Evolutionary conservation across 2,888 invertebrate genomes (phyloP), one percentile per base, ranked within the genome.

Genomic region (Dasypolia templi): DNA sequence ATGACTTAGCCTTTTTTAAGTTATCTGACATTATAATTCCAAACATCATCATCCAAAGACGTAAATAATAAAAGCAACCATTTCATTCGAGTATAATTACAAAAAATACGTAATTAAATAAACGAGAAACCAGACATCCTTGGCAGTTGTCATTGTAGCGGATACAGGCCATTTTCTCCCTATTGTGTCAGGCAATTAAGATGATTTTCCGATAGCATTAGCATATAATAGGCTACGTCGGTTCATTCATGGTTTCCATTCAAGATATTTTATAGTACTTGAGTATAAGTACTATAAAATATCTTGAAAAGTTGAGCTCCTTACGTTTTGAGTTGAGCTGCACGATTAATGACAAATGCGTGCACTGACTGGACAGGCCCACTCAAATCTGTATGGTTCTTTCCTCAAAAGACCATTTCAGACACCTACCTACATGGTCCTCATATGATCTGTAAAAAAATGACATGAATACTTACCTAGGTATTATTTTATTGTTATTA

Each of bases 151-250:
- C 88, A 85, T 85, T 62, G 67, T 53, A 61, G 85, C 94, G 95
- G 95, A 95, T 92, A 89, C 90, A 84, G 90, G 76, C 92, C 87
- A 94, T 95, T 95, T 93, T 89, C 90, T 86, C 89, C 91, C 89
- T 91, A 93, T 94, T 94, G 93, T 88, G 73, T 79, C 79, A 79
- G 63, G 87, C 88, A 94, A 94, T 95, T 94, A 94, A 94, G 92
- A 87, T 86, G 94, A 95, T 94, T 88, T 90, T 92, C 84, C 90
- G 94, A 94, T 95, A 93, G 87, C 81, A 95, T 95, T 95, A 92
- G 93, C 95, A 95, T 95, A 94, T 93, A 95, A 95, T 95, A 87
- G 88, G 49, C 49, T 85, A 84, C 86, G 87, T 86, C 81, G 77
- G 85, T 92, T 90, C 94, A 95, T 94, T 94, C 94, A 94, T 91